These are phyloP conservation scores for Micromesistius poutassou DNA, from an alignment of 2,797 vertebrate genomes.

Conservation along the genomic window DNA sequence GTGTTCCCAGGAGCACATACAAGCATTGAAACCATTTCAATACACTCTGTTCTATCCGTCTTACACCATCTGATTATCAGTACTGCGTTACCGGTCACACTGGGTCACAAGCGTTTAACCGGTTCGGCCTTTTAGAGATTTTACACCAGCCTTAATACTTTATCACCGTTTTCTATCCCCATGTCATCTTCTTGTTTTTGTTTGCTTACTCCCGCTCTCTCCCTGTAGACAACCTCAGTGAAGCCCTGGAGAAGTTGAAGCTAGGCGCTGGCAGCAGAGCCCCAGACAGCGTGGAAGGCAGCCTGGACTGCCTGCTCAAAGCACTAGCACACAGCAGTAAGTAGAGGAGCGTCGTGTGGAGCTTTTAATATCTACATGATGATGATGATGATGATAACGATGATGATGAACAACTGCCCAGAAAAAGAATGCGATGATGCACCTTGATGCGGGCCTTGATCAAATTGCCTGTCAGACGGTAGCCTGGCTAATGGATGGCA, in stretches of 20 bases:
- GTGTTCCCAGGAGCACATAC: neutral
- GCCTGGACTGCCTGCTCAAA: slow-evolving; percentile 93
- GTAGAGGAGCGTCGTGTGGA: slow-evolving; percentile 43
- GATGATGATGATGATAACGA: neutral
- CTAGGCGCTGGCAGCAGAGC: slow-evolving; percentile 81
- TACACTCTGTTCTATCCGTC: neutral
- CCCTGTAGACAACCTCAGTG: slow-evolving; percentile 87
- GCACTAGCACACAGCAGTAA: slow-evolving; percentile 92
- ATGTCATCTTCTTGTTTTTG: neutral
- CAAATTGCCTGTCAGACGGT: neutral
- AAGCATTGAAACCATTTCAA: neutral
- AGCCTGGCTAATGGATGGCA: neutral
- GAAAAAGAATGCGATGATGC: neutral
- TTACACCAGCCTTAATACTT: neutral
- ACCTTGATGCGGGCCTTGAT: neutral
- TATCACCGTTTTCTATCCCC: neutral
- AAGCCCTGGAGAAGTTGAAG: slow-evolving; percentile 93
- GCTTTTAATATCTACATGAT: neutral
- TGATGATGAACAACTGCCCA: neutral
- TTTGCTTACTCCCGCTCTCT: slow-evolving; percentile 49
- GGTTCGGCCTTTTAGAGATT: neutral
- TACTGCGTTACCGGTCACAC: neutral
- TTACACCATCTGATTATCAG: neutral
- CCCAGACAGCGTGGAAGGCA: slow-evolving; percentile 86
- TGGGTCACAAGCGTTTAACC: no score